Evolutionary conservation across 2,888 invertebrate species (phyloP), one percentile per base, ranked within the genome.

Genomic region (Drosophila falleni): DNA sequence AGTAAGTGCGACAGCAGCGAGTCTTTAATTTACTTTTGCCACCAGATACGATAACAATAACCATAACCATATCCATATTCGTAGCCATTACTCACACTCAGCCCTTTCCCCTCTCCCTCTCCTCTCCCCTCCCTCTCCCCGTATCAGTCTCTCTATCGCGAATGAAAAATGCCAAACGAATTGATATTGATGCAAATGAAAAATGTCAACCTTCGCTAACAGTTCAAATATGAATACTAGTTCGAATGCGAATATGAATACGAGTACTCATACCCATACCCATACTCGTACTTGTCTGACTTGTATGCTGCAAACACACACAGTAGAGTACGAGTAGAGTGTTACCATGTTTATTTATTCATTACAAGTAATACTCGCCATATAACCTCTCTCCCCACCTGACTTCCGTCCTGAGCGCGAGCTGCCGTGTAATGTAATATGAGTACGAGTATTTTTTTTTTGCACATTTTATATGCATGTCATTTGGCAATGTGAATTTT

Each of bases 121-220:
- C 29, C 16, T 19, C 11, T 19, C 29, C n/a, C 13, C 13, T 8
- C 0, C 9, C 11, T n/a, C 23, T 9, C 29, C 9, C n/a, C n/a
- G n/a, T 19, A 10, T 13, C 15, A 5, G 23, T 6, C 8, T 16
- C 35, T 42, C 42, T 67, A 53, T 71, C 35, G 56, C 42, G 39
- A 41, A 74, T 68, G 71, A 86, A 79, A 74, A 67, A 71, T 77
- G 82, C 63, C 87, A 83, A 62, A 67, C 50, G 78, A 63, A 85
- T 74, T 79, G 78, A 79, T 74, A 88, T 86, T 82, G 86, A 87
- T 88, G 86, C 83, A 85, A 84, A 85, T 88, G 88, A 82, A 88
- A 85, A 86, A 88, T 82, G 86, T 80, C 88, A 86, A 85, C 62
- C 51, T 49, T 58, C 15, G 55, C 13, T 1, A n/a, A 3, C 26